Evolutionary conservation across 2,797 vertebrate species (phyloP).

Genomic region (Bucorvus abyssinicus): DNA sequence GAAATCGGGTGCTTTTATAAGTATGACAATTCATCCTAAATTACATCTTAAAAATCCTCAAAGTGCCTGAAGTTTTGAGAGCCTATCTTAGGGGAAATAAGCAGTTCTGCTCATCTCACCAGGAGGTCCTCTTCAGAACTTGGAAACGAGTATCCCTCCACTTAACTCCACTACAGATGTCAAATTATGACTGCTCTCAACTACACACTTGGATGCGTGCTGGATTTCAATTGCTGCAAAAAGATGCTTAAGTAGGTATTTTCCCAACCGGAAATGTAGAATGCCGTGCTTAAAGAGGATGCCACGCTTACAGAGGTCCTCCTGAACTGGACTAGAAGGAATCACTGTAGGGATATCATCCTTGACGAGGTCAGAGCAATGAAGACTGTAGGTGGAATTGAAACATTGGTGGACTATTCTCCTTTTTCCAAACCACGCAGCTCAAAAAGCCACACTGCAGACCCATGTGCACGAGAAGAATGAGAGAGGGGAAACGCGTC

Average conservation of each 20-base stretch:
- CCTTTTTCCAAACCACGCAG: neutral
- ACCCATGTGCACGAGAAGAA: neutral
- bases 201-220: neutral
- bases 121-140: neutral
- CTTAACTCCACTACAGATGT: neutral
- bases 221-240: neutral
- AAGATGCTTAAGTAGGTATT: neutral
- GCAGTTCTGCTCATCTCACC: neutral
- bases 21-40: neutral
- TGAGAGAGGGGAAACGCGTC: fast-evolving
- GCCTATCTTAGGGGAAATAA: neutral
- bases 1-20: neutral
- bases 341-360: neutral
- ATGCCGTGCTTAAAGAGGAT: neutral
- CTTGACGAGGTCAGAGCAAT: neutral
- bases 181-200: neutral
- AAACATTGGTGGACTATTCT: neutral
- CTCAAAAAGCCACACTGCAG: neutral
- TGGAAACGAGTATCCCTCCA: neutral
- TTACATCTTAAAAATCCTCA: neutral
- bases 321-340: neutral
- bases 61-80: neutral
- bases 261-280: neutral
- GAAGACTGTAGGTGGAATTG: neutral
- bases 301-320: neutral